phyloP scores from a whole-genome alignment of 1,140 invertebrate species.

The Sitodiplosis mosellana region DNA sequence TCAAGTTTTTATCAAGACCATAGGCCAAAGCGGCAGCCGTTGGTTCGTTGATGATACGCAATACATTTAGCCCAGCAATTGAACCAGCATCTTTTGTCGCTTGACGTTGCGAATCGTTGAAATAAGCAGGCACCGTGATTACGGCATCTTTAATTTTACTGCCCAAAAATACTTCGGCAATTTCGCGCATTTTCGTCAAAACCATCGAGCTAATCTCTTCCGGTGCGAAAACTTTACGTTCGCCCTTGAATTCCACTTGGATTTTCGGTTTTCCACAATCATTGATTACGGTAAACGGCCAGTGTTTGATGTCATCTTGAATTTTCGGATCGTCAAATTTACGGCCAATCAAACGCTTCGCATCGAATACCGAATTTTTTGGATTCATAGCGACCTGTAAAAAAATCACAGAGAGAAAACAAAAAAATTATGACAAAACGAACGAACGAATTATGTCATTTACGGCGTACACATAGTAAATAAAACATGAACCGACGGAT shows the following conservation, averaged over 20 bases:
- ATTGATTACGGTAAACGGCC: slow-evolving; percentile 52
- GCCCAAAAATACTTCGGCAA: slow-evolving; percentile 58
- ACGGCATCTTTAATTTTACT: slow-evolving; percentile 42
- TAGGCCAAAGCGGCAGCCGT: slow-evolving; percentile 54
- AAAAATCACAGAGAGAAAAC: not conserved
- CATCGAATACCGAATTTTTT: slow-evolving; percentile 26
- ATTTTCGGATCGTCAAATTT: slow-evolving; percentile 49
- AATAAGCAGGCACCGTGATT: slow-evolving; percentile 39
- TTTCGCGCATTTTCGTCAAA: slow-evolving; percentile 63
- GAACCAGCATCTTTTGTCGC: slow-evolving; percentile 44
- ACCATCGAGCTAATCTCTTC: slow-evolving; percentile 67
- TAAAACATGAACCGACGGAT: no score
- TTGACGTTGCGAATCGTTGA: slow-evolving; percentile 44
- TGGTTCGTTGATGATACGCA: slow-evolving; percentile 54
- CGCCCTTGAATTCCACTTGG: slow-evolving; percentile 51
- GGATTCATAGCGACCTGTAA: slow-evolving; percentile 25
- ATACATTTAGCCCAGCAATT: slow-evolving; percentile 45
- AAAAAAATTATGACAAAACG: no score
- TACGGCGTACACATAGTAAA: no score
- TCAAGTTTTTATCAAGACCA: slow-evolving; percentile 55
- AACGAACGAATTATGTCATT: no score
- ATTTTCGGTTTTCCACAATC: slow-evolving; percentile 48
- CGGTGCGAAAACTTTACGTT: slow-evolving; percentile 49
- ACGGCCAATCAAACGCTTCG: slow-evolving; percentile 44
- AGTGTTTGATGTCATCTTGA: slow-evolving; percentile 55